Evolutionary conservation across 2,888 invertebrate genomes (phyloP).

Genomic region (Thelaira solivaga): DNA sequence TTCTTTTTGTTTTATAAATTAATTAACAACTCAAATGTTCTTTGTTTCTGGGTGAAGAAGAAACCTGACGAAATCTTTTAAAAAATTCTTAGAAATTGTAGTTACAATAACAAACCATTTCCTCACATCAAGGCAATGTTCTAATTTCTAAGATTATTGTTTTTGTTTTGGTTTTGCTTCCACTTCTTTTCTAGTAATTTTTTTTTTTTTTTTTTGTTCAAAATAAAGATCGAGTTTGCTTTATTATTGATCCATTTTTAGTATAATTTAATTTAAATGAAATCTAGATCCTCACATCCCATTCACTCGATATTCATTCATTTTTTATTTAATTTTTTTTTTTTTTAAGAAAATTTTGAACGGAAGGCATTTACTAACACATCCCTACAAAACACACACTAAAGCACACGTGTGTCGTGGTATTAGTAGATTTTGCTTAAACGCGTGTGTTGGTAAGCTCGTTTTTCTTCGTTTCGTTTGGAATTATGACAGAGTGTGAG

Average conservation of each 20-base stretch:
- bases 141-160: slow-evolving; percentile 35
- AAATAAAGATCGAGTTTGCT: slow-evolving; percentile 1
- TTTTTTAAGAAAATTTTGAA: slow-evolving; percentile 29
- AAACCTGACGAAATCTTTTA: slow-evolving; percentile 27
- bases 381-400: background rate
- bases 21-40: slow-evolving; percentile 11
- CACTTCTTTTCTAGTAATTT: background rate
- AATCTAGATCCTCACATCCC: slow-evolving; percentile 55
- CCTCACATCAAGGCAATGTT: slow-evolving; percentile 74
- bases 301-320: slow-evolving; percentile 37
- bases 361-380: slow-evolving; percentile 36
- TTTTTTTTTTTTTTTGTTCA: background rate
- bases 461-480: slow-evolving; percentile 33
- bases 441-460: slow-evolving; percentile 50
- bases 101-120: slow-evolving; percentile 64
- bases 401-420: background rate
- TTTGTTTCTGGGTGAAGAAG: slow-evolving; percentile 56
- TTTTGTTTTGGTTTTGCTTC: slow-evolving; percentile 1
- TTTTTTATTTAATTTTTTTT: too few relatives aligned
- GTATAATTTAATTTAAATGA: background rate
- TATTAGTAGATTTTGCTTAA: background rate
- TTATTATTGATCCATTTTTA: background rate
- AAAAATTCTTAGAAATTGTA: slow-evolving; percentile 3
- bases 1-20: too few relatives aligned
- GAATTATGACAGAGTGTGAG: slow-evolving; percentile 29